Conservation (phyloP, 2,797 vertebrate species). For the Manis pentadactyla region DNA sequence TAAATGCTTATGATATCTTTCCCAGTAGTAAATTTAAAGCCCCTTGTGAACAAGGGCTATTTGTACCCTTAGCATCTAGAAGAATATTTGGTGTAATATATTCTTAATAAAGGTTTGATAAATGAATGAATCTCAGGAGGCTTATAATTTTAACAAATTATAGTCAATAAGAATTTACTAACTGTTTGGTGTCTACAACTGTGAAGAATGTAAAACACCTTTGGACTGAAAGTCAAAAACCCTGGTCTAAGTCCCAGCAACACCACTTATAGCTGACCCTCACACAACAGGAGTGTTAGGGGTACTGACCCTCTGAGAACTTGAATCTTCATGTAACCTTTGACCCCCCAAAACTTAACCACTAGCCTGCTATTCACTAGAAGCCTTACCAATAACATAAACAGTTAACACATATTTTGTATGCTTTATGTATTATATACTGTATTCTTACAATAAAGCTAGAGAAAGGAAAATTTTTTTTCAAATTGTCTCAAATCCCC, state of each 20-base stretch:
- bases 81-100: not conserved
- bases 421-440: too few relatives aligned
- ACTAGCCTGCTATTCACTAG: too few relatives aligned
- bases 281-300: too few relatives aligned
- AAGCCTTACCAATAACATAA: too few relatives aligned
- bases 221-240: not conserved
- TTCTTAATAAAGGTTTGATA: not conserved
- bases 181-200: not conserved
- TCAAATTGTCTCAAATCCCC: too few relatives aligned
- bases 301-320: too few relatives aligned
- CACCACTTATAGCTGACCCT: not conserved
- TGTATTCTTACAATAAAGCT: too few relatives aligned
- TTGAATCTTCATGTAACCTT: too few relatives aligned
- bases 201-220: not conserved
- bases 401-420: too few relatives aligned
- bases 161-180: not conserved
- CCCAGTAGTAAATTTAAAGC: not conserved
- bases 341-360: too few relatives aligned
- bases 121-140: not conserved
- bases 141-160: conserved; percentile 16
- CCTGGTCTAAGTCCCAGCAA: not conserved
- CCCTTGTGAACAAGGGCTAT: not conserved
- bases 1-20: not conserved
- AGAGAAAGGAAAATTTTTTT: too few relatives aligned
- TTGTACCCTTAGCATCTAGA: not conserved